Evolutionary conservation across 2,113 vertebrate species (phyloP), one percentile per base, ranked within the genome.

Genomic region (Todiramphus chloris): DNA sequence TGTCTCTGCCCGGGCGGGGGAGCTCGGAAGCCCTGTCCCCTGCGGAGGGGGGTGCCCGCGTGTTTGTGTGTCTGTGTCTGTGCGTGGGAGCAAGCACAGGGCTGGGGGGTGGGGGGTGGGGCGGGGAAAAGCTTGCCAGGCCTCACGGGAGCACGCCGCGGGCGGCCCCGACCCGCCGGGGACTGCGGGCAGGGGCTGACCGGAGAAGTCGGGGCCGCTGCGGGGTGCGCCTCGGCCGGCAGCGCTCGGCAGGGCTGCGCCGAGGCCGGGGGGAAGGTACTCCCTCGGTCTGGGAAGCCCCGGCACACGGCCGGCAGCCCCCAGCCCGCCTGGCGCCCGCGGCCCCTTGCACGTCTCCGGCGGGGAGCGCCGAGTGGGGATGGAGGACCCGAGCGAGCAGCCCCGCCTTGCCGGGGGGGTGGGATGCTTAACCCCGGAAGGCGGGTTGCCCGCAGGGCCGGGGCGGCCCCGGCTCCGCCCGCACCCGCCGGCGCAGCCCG

Each of bases 1-100:
- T 94, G 89, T 85, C 87, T 93, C 82, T 92, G 88, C 89, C 89
- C 87, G 62, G 94, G 91, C 73, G 95, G 95, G 92, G 85, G 64
- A 62, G 68, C 46, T 91, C 60, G 80, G 79, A 60, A 43, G 50
- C 67, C 85, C 82, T 8, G 83, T 62, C 53, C 89, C 78, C 31
- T 43, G 70, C 20, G 44, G 77, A 64, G 67, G 41, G 64, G 93
- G 66, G n/a, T 72, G 60, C 81, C 80, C 73, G 50, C 20, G 93
- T 91, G 13, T 51, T 51, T 25, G 84, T 93, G 83, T 68, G 58
- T 41, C 46, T 17, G 50, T 50, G 25, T 10, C 88, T 3, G 66
- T 67, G 90, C 18, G 85, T 82, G 77, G 70, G 86, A 72, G 73
- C 10, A 7, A 59, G 72, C 56, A 7, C 51, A 9, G 75, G 69